These are phyloP conservation scores for Trissolcus brochymenae DNA, from an alignment of 2,888 invertebrate species.

Conservation along the genomic window DNA sequence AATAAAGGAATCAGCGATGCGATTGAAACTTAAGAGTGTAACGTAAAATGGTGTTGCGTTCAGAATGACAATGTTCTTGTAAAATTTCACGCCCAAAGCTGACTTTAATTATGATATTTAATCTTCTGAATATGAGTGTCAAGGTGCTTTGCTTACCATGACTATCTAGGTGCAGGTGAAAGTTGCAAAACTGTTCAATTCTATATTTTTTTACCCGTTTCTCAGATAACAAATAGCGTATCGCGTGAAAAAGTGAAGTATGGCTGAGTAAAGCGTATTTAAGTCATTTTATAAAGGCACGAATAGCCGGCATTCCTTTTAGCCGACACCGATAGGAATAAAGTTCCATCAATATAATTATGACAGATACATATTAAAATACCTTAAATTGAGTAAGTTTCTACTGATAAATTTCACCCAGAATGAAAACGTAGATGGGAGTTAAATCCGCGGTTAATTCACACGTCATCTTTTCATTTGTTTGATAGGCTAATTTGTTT, in stretches of 20 bases:
- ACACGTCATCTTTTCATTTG: too few species aligned
- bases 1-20: constrained; percentile 59
- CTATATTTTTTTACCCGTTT: constrained; percentile 49
- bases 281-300: too few species aligned
- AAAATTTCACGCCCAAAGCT: constrained; percentile 58
- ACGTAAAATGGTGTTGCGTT: constrained; percentile 61
- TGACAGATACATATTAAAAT: too few species aligned
- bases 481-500: too few species aligned
- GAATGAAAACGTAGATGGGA: too few species aligned
- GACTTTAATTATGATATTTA: constrained; percentile 73
- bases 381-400: too few species aligned
- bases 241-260: constrained; percentile 53
- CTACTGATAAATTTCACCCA: too few species aligned
- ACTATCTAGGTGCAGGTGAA: constrained; percentile 61
- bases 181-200: constrained; percentile 41
- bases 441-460: too few species aligned
- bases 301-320: too few species aligned
- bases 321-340: too few species aligned
- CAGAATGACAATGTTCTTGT: constrained; percentile 65
- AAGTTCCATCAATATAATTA: too few species aligned
- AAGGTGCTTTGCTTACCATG: constrained; percentile 64
- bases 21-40: constrained; percentile 58
- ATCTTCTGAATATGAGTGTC: constrained; percentile 61
- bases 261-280: constrained; percentile 30
- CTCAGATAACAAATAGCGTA: constrained; percentile 29